These are phyloP conservation scores for Oreocharis arfaki DNA, from an alignment of 2,113 vertebrate genomes.

Conservation along the genomic window DNA sequence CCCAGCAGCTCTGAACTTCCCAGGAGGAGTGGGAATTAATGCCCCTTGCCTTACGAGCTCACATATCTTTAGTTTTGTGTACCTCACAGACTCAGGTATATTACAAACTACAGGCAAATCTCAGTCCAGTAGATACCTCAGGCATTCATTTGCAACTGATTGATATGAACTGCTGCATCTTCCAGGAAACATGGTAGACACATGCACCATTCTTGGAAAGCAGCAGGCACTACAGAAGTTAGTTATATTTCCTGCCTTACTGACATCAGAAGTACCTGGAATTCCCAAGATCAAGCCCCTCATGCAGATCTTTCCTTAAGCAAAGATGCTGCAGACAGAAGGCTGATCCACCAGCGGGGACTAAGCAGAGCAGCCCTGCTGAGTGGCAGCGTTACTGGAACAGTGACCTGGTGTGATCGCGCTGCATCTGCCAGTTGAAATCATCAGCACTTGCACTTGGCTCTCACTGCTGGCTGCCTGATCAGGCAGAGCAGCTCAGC, in stretches of 20 bases:
- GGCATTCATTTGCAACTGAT: background rate
- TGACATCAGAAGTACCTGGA: background rate
- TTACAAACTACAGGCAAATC: background rate
- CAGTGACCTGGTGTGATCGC: background rate
- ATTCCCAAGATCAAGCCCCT: background rate
- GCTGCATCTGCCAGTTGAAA: constrained; percentile 48
- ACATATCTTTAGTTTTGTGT: background rate
- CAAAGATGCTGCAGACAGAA: background rate
- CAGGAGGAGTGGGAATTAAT: background rate
- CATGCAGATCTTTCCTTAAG: background rate
- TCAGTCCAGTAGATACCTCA: background rate
- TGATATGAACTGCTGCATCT: background rate
- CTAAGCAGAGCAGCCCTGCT: background rate
- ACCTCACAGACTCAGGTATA: background rate
- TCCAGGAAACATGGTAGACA: background rate
- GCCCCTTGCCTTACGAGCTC: background rate
- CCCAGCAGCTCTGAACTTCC: background rate
- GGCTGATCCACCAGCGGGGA: background rate
- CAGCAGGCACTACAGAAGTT: background rate
- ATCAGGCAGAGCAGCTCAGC: constrained; percentile 37
- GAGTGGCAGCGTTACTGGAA: constrained; percentile 7
- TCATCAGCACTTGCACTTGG: constrained; percentile 55
- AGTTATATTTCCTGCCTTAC: background rate
- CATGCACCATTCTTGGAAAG: background rate
- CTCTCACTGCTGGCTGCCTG: constrained; percentile 27